Percentiles rank a stretch among this genome's conserved stretches.
phyloP scores from a whole-genome alignment of 2,888 invertebrate genomes.

The Archips crataeganus region DNA sequence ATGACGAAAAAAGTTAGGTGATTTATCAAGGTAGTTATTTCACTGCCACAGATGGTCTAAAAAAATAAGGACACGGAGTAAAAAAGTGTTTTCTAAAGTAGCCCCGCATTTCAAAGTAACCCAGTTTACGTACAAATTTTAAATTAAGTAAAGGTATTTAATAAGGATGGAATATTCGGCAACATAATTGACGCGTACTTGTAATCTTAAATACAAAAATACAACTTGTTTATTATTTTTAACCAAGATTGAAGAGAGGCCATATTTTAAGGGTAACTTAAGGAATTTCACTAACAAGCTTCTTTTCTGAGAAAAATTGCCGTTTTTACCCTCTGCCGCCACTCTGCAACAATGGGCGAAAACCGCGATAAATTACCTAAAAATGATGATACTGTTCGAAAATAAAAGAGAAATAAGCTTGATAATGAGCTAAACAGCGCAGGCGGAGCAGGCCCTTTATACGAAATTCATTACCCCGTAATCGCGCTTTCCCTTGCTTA shows the following conservation, averaged over 20 bases:
- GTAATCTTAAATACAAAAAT: no score
- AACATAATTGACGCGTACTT: no score
- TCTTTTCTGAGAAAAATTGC: neutral
- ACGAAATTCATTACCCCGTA: conserved; percentile 50
- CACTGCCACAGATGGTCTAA: no score
- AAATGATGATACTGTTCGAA: conserved; percentile 33
- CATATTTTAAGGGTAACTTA: neutral
- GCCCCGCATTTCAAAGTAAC: no score
- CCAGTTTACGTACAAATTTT: no score
- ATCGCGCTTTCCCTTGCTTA: conserved; percentile 46
- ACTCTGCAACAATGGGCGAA: neutral
- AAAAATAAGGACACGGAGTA: no score
- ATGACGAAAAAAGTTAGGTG: no score
- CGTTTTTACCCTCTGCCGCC: neutral
- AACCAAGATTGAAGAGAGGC: neutral
- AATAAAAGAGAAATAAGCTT: conserved; percentile 44
- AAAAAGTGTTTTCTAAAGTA: no score
- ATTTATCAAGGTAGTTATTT: no score
- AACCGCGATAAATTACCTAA: conserved; percentile 20
- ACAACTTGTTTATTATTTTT: no score
- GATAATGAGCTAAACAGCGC: conserved; percentile 46
- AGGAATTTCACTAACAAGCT: conserved; percentile 20
- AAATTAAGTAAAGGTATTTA: no score
- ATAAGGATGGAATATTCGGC: no score
- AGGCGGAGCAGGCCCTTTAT: conserved; percentile 46